Percentiles rank a stretch among this genome's conserved stretches.
Evolutionary conservation across 2,888 invertebrate species (phyloP).

Genomic region (Pilophorus perplexus): DNA sequence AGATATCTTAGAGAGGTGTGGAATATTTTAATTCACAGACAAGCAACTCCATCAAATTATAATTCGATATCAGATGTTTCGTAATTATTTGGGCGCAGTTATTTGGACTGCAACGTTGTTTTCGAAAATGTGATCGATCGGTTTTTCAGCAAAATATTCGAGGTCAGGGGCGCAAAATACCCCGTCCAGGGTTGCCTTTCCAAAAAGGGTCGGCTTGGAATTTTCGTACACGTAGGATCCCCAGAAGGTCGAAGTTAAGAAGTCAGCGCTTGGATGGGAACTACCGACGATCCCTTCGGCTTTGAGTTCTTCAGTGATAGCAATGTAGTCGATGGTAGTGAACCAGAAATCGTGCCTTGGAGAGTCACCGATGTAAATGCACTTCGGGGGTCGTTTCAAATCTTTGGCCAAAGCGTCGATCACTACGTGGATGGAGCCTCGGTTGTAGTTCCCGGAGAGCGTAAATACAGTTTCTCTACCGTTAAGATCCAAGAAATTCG

Average conservation of each 20-base stretch:
- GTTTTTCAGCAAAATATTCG: conserved; percentile 20
- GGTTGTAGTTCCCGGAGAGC: neutral
- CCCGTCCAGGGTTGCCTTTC: conserved; percentile 17
- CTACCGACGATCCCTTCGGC: conserved; percentile 56
- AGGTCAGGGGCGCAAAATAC: conserved; percentile 22
- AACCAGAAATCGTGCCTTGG: conserved; percentile 67
- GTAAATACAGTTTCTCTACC: conserved; percentile 45
- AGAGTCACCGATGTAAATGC: conserved; percentile 74
- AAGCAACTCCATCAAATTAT: too few species aligned
- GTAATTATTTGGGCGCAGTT: too few species aligned
- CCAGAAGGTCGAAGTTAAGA: conserved; percentile 40
- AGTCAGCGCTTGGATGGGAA: conserved; percentile 9
- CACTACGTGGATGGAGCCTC: conserved; percentile 1
- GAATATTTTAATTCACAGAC: too few species aligned
- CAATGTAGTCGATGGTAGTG: conserved; percentile 63
- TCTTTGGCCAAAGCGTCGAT: conserved; percentile 47
- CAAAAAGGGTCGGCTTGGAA: conserved; percentile 26
- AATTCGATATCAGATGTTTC: too few species aligned
- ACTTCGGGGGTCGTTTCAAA: conserved; percentile 56
- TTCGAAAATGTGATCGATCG: too few species aligned
- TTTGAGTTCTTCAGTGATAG: conserved; percentile 67
- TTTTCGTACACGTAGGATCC: conserved; percentile 35
- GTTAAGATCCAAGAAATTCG: conserved; percentile 57
- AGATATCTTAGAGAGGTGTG: too few species aligned
- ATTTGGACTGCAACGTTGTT: too few species aligned